Evolutionary conservation across 2,113 vertebrate species (phyloP), one percentile per base, ranked within the genome.

Genomic region (Rutilus rutilus): DNA sequence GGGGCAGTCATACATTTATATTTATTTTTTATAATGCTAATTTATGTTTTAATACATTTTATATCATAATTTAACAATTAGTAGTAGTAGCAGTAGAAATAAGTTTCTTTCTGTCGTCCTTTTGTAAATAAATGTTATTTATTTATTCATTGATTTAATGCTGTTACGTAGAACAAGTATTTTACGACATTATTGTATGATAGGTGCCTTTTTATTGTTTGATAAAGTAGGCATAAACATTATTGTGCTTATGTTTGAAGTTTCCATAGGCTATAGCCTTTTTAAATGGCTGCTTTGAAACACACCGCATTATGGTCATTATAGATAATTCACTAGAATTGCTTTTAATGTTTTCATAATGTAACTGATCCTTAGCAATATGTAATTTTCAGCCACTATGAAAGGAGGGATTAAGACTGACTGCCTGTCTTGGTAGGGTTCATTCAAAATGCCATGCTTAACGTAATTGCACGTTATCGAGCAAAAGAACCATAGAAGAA

Each of bases 381-480:
- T 85, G 83, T 71, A 83, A 73, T 86, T 87, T 77, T 33, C 27
- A 54, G 42, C 57, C 50, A 39, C 62, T 67, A 57, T 30, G 75
- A 90, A 81, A 71, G 25, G 80, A 23, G 14, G 81, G 71, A 85
- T 87, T 87, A 82, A 79, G 78, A 85, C 30, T 23, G 47, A 42
- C 74, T 39, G 76, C 25, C 39, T 65, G 75, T 79, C 42, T 86
- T 59, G 64, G 50, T 45, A 73, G 76, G 62, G 89, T 88, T 90
- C 86, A 90, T 78, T 59, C 42, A 15, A 42, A 88, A 80, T 85
- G 87, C 87, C 19, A 25, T 54, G 69, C 86, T 86, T 87, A 69
- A 86, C 50, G 57, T 87, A 89, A 89, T 89, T 86, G 81, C 80
- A 86, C 10, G 77, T 86, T 87, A 86, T 86, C 75, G 62, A 27